Evolutionary conservation across 2,113 vertebrate species (phyloP).

Genomic region (Gopherus flavomarginatus): DNA sequence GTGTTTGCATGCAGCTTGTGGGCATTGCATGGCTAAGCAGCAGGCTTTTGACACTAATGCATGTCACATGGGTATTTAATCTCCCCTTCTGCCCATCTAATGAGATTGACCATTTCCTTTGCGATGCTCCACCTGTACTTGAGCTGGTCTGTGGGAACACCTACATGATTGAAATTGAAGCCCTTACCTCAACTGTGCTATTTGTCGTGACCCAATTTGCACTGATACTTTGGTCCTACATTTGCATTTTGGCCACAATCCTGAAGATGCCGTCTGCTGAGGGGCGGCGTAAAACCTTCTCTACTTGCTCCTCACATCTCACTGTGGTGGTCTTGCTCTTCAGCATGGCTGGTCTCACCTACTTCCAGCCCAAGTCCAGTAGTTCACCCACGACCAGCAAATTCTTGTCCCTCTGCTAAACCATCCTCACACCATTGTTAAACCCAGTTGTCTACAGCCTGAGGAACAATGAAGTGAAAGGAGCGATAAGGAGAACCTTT

Average conservation of each 20-base stretch:
- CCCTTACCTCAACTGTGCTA: not conserved
- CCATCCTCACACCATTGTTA: not conserved
- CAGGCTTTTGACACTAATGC: not conserved
- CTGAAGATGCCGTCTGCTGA: slow-evolving; percentile 39
- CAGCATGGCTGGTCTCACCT: slow-evolving; percentile 30
- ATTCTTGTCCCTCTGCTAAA: not conserved
- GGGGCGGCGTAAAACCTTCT: slow-evolving; percentile 34
- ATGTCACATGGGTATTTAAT: not conserved
- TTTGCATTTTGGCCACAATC: slow-evolving; percentile 15
- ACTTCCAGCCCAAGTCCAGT: slow-evolving; percentile 8
- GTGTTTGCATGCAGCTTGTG: not conserved
- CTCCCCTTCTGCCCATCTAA: not conserved
- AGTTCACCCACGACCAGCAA: not conserved
- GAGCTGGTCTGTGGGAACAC: not conserved
- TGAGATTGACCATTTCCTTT: not conserved
- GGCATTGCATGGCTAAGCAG: not conserved
- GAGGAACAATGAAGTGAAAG: not conserved
- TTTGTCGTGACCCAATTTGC: not conserved
- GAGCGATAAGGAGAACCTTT: not conserved
- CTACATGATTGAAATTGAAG: not conserved
- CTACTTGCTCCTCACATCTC: slow-evolving; percentile 46
- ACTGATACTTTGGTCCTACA: slow-evolving; percentile 44
- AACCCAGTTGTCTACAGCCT: not conserved
- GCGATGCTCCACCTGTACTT: not conserved
- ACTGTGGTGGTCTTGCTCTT: slow-evolving; percentile 45